phyloP scores from a whole-genome alignment of 2,888 invertebrate species.

The Syrista parreyssii region DNA sequence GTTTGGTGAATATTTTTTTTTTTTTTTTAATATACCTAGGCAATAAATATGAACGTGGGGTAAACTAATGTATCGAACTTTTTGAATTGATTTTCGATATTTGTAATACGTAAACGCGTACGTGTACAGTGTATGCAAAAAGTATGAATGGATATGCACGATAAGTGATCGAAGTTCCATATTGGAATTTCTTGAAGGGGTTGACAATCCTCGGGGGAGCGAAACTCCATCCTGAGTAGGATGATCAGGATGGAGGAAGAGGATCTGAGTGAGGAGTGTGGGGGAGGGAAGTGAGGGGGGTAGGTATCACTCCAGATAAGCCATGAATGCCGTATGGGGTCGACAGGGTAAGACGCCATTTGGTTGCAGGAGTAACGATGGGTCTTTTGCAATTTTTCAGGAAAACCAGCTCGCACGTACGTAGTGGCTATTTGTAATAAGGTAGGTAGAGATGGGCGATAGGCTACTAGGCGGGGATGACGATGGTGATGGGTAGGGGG shows the following conservation, averaged over 20 bases:
- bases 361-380: not conserved
- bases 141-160: too few species aligned
- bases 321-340: not conserved
- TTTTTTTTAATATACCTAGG: too few species aligned
- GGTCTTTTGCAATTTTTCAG: slow-evolving; percentile 12
- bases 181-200: too few species aligned
- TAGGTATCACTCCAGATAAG: slow-evolving; percentile 22
- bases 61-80: too few species aligned
- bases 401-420: slow-evolving; percentile 20
- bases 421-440: slow-evolving; percentile 34
- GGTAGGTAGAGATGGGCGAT: slow-evolving; percentile 17
- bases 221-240: not conserved
- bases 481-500: slow-evolving; percentile 35
- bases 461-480: slow-evolving; percentile 4
- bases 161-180: too few species aligned
- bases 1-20: too few species aligned
- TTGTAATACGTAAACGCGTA: too few species aligned
- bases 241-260: slow-evolving; percentile 5
- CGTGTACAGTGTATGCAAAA: too few species aligned
- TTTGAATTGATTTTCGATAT: too few species aligned
- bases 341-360: not conserved
- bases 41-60: too few species aligned
- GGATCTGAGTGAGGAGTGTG: slow-evolving; percentile 16
- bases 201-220: too few species aligned
- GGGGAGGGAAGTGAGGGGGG: slow-evolving; percentile 13